Evolutionary conservation across 2,888 invertebrate species (phyloP).

Genomic region (Drosophila recens): DNA sequence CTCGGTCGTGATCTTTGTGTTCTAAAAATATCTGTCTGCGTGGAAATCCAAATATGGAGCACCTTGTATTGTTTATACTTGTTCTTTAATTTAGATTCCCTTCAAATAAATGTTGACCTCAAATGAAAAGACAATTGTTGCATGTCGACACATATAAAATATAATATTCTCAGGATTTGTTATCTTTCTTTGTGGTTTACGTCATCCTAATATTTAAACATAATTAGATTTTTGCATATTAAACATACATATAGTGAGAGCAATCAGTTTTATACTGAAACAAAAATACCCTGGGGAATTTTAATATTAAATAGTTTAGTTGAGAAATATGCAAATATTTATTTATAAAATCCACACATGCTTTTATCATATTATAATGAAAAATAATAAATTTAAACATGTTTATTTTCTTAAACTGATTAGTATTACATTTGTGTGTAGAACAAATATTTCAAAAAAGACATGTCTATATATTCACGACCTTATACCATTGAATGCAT

Average conservation of each 20-base stretch:
- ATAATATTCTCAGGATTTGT: conserved; percentile 1
- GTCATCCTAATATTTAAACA: conserved; percentile 25
- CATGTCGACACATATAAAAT: neutral
- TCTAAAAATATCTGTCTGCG: conserved; percentile 41
- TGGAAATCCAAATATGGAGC: conserved; percentile 26
- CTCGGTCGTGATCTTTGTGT: conserved; percentile 21
- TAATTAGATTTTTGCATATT: conserved; percentile 25
- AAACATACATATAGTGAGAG: conserved; percentile 15
- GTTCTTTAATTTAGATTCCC: conserved; percentile 7
- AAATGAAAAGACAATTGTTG: conserved; percentile 13
- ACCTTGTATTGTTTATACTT: conserved; percentile 12
- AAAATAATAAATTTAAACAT: neutral
- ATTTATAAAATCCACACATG: neutral
- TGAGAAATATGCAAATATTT: neutral
- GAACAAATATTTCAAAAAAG: neutral
- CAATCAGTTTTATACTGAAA: conserved; percentile 2
- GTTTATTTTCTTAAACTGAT: neutral
- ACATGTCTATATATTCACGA: neutral
- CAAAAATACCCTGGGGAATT: conserved; percentile 12
- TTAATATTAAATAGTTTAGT: neutral
- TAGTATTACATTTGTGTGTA: conserved; percentile 1
- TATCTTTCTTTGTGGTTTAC: conserved; percentile 18
- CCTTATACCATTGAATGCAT: neutral
- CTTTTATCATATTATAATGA: neutral
- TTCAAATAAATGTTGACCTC: conserved; percentile 8